Evolutionary conservation across 2,888 invertebrate genomes (phyloP).

Genomic region (Metalampra italica): DNA sequence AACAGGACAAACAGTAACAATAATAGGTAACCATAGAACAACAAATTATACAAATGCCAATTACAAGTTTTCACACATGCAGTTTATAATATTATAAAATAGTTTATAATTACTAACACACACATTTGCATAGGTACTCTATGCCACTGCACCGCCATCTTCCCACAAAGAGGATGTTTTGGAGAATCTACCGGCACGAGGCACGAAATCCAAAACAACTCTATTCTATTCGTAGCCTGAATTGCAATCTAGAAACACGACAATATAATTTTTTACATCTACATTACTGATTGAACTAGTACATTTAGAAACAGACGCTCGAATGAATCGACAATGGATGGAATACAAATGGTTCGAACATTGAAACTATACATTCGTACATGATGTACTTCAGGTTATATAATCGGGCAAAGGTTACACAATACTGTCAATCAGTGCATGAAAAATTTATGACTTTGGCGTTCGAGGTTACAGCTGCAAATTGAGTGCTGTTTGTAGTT

Average conservation of each 20-base stretch:
- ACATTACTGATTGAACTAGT: not conserved
- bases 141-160: too few relatives aligned
- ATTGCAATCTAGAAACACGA: not conserved
- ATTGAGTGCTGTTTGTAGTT: conserved; percentile 9
- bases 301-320: not conserved
- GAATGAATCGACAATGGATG: not conserved
- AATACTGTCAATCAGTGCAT: conserved; percentile 26
- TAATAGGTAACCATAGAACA: too few relatives aligned
- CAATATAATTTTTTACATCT: not conserved
- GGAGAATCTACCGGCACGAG: conserved; percentile 39
- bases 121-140: too few relatives aligned
- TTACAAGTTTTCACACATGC: too few relatives aligned
- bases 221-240: conserved; percentile 31
- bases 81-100: too few relatives aligned
- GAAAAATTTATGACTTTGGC: conserved; percentile 26
- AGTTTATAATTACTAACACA: too few relatives aligned
- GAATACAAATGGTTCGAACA: not conserved
- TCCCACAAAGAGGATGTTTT: conserved; percentile 37
- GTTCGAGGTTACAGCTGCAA: conserved; percentile 18
- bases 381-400: not conserved
- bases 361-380: not conserved
- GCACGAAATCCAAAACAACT: conserved; percentile 40
- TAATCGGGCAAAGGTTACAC: conserved; percentile 14
- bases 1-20: too few relatives aligned
- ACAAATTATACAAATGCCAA: too few relatives aligned